Evolutionary conservation across 2,113 vertebrate genomes (phyloP), one percentile per base, ranked within the genome.

Genomic region (Podarcis muralis): DNA sequence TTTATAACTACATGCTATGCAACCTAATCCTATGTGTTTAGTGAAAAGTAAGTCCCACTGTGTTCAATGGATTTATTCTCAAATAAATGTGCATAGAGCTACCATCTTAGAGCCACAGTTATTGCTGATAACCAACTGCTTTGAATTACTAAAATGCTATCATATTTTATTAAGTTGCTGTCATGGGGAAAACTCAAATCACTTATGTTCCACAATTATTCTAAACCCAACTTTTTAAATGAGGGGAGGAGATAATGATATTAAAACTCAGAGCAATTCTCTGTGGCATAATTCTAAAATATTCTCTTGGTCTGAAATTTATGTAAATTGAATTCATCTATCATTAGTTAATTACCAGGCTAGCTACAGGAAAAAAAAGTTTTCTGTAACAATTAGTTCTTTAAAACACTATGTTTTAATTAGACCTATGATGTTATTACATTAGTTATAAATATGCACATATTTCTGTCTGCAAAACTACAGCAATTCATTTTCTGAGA

Each of bases 311-410:
- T 96, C 97, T 98, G 95, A 98, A 99, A 99, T 98, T 97, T 98
- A 99, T 99, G 98, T 97, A 97, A 99, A 99, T 99, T 98, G 97
- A 98, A 99, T 98, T 98, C 98, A 97, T 98, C 98, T 97, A 98
- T 98, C 97, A 94, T 98, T 97, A 97, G 97, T 98, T 98, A 74
- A 98, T 98, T 99, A 98, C 96, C 96, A 98, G 95, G 96, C 96
- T 96, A 95, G 96, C 96, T 97, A 97, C 96, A 98, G 97, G 76
- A 79, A 95, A 93, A 98, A 98, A 96, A 96, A 95, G 94, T 98
- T 98, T 98, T 98, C 97, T 97, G 93, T 95, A 98, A 98, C 97
- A 99, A 98, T 99, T 98, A 98, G 95, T 97, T 97, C 88, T 97
- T 98, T 96, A 98, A 97, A 98, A 97, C 90, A 94, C 89, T 96